Conservation (phyloP, 2,888 invertebrate genomes). For the Hirtodrosophila confusa region DNA sequence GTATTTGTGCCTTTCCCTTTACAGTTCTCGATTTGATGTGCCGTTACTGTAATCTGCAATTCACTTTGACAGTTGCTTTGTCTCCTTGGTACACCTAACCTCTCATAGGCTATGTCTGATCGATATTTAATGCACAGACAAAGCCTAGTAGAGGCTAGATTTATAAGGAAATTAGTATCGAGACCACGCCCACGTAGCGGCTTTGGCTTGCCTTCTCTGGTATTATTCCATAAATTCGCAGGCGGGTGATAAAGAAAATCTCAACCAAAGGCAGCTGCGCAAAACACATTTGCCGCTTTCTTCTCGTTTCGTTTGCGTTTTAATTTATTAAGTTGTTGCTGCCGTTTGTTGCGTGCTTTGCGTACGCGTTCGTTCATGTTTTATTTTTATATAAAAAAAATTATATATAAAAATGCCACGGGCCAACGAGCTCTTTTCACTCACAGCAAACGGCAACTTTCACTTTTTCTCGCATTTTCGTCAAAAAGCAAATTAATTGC, state of each 20-base stretch:
- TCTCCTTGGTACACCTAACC: constrained; percentile 86
- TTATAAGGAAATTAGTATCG: constrained; percentile 64
- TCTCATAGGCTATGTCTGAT: constrained; percentile 87
- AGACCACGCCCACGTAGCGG: constrained; percentile 7
- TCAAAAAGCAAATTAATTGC: constrained; percentile 70
- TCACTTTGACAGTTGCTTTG: constrained; percentile 15
- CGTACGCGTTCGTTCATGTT: constrained; percentile 43
- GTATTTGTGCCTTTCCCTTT: constrained; percentile 1
- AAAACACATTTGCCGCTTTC: constrained; percentile 53
- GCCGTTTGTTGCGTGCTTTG: constrained; percentile 58
- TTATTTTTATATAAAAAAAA: constrained; percentile 36
- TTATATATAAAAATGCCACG: constrained; percentile 47
- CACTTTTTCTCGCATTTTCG: constrained; percentile 65
- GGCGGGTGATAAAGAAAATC: constrained; percentile 20
- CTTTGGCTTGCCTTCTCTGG: too few species aligned
- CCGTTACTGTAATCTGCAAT: constrained; percentile 36
- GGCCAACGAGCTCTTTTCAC: constrained; percentile 53
- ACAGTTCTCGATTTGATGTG: not conserved
- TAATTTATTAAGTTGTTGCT: constrained; percentile 67
- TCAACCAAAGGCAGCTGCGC: constrained; percentile 13
- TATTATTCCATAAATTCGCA: too few species aligned
- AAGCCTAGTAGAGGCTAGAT: constrained; percentile 88
- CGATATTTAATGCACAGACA: constrained; percentile 84
- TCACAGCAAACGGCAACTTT: constrained; percentile 53
- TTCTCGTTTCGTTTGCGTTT: constrained; percentile 58